Evolutionary conservation across 2,888 invertebrate genomes (phyloP).

Genomic region (Sisyra terminalis): DNA sequence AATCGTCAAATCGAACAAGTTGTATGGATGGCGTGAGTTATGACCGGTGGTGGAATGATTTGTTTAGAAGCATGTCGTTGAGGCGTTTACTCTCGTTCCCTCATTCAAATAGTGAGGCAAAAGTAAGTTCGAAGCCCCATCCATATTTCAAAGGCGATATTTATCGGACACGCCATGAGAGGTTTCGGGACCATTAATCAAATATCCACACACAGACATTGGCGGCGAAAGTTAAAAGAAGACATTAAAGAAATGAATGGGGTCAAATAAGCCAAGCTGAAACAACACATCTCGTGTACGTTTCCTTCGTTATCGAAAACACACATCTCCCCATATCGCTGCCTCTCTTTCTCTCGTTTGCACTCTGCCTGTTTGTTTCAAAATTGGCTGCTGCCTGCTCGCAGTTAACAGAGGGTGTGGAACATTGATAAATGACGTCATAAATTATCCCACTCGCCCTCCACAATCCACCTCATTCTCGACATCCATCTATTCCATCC

Average conservation of each 20-base stretch:
- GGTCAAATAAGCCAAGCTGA: slow-evolving; percentile 25
- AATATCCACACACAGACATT: slow-evolving; percentile 12
- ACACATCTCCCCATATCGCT: slow-evolving; percentile 36
- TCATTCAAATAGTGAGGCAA: no score
- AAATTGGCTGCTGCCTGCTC: slow-evolving; percentile 10
- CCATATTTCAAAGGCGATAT: no score
- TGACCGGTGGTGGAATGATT: no score
- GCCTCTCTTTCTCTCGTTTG: background rate
- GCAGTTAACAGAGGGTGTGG: slow-evolving; percentile 32
- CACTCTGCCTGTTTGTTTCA: no score
- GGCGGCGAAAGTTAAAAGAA: slow-evolving; percentile 29
- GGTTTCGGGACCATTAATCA: slow-evolving; percentile 19
- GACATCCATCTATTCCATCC: background rate
- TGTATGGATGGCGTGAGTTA: no score
- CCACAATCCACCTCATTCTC: background rate
- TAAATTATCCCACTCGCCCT: slow-evolving; percentile 26
- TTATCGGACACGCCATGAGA: background rate
- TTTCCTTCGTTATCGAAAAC: slow-evolving; percentile 25
- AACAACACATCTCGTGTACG: slow-evolving; percentile 26
- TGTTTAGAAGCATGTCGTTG: no score
- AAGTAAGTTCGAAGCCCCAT: no score
- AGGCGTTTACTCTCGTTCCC: no score
- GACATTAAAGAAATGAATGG: slow-evolving; percentile 30
- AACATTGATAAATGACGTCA: slow-evolving; percentile 31
- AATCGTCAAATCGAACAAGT: no score